These are phyloP conservation scores for Atta texana DNA, from an alignment of 1,140 invertebrate genomes.

Conservation along the genomic window DNA sequence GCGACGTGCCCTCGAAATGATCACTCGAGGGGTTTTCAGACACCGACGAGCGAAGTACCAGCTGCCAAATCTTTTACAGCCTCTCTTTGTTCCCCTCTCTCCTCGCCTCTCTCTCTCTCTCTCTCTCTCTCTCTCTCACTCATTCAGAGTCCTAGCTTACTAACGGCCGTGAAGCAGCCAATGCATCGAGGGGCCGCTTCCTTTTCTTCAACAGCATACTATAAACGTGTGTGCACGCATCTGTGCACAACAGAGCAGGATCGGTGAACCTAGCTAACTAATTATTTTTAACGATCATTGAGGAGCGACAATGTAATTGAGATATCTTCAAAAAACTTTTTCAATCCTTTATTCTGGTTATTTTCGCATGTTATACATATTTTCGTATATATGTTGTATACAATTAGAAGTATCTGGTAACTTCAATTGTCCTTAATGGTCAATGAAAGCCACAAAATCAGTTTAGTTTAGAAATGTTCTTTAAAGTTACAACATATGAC, in stretches of 20 bases:
- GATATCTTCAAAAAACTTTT: background rate
- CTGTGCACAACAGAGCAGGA: slow-evolving; percentile 36
- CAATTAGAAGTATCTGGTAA: no score
- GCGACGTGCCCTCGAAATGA: slow-evolving; percentile 31
- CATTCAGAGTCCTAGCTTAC: slow-evolving; percentile 35
- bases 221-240: slow-evolving; percentile 61
- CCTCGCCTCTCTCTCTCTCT: no score
- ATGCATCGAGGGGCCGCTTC: slow-evolving; percentile 72
- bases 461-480: no score
- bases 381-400: no score
- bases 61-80: slow-evolving; percentile 71
- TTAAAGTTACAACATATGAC: background rate
- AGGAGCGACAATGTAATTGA: background rate
- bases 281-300: slow-evolving; percentile 4
- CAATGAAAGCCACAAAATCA: no score
- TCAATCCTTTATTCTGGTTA: background rate
- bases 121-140: background rate
- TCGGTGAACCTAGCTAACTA: background rate
- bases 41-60: slow-evolving; percentile 51
- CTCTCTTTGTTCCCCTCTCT: slow-evolving; percentile 56
- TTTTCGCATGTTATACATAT: no score
- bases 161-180: slow-evolving; percentile 64
- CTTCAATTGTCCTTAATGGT: no score
- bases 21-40: slow-evolving; percentile 37
- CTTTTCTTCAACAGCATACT: slow-evolving; percentile 68